phyloP scores from a whole-genome alignment of 2,113 vertebrate genomes.

The Callipepla squamata region DNA sequence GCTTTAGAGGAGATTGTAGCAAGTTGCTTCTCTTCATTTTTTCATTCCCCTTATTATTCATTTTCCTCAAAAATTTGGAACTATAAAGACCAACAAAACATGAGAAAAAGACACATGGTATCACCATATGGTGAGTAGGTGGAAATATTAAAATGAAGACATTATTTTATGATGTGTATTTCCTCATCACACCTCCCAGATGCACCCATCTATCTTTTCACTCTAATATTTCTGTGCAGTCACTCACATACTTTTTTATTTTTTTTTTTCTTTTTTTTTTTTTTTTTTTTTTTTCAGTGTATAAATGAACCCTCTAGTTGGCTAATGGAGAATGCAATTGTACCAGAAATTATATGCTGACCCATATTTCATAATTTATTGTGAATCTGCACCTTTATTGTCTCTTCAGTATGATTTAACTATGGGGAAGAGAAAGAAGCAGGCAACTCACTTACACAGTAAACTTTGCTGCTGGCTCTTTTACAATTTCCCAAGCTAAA shows the following conservation, averaged over 20 bases:
- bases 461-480: conserved; percentile 37
- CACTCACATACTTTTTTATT: conserved; percentile 55
- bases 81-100: conserved; percentile 44
- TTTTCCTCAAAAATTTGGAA: conserved; percentile 11
- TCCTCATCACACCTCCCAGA: conserved; percentile 50
- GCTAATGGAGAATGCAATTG: conserved; percentile 54
- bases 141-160: conserved; percentile 73
- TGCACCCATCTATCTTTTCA: conserved; percentile 49
- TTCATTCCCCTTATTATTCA: conserved; percentile 42
- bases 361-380: conserved; percentile 48
- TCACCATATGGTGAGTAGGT: conserved; percentile 77
- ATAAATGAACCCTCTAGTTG: conserved; percentile 60
- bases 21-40: not conserved
- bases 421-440: not conserved
- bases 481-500: not conserved
- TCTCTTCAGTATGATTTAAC: not conserved
- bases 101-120: conserved; percentile 67
- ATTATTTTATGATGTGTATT: conserved; percentile 65
- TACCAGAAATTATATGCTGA: conserved; percentile 1
- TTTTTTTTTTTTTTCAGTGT: conserved; percentile 49
- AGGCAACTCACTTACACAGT: not conserved
- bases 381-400: conserved; percentile 1
- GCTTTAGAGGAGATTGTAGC: not conserved
- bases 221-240: conserved; percentile 66
- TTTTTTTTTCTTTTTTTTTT: conserved; percentile 43